Evolutionary conservation across 2,797 vertebrate species (phyloP), one percentile per base, ranked within the genome.

Genomic region (Orientallactaga sibirica): DNA sequence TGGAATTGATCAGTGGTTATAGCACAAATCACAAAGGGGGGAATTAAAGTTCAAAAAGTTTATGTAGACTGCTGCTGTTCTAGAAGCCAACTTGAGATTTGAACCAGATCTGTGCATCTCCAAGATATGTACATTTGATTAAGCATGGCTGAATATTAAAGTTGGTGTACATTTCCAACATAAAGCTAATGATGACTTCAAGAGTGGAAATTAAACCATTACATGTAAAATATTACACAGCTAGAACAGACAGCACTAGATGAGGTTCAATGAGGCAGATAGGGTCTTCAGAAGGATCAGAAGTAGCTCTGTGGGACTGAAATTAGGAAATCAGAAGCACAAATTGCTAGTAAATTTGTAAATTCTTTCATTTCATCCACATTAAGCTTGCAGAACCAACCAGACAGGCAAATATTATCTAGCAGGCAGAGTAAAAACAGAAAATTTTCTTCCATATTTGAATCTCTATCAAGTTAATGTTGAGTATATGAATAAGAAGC

Each of bases 1-100:
- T 76, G 5, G 12, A 80, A 55, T 91, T 95, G 86, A 91, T 67
- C 41, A 85, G 5, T n/a, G 14, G n/a, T 79, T 64, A 66, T 48
- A 88, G 25, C n/a, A 37, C 0, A 79, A 91, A 78, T 73, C 8
- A 73, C 64, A 62, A 11, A 7, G 7, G 5, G 16, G 4, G 1
- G 87, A 93, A 94, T 15, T 29, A 19, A 85, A 85, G 3, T 78
- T 85, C 4, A 75, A 52, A 88, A 78, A 43, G 7, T 61, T 71
- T 76, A 91, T 76, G 58, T 73, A 84, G 88, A 90, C 62, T 55
- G 7, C 6, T 86, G 1, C 68, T 86, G 48, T 71, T 91, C 16
- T 64, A 85, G 62, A 0, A 27, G 7, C n/a, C 81, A 43, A 58
- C 6, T 94, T 29, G 82, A 94, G 27, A 93, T 90, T 74, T 75